These are phyloP conservation scores for Drosophila subsilvestris DNA, from an alignment of 2,888 invertebrate species.

Conservation along the genomic window DNA sequence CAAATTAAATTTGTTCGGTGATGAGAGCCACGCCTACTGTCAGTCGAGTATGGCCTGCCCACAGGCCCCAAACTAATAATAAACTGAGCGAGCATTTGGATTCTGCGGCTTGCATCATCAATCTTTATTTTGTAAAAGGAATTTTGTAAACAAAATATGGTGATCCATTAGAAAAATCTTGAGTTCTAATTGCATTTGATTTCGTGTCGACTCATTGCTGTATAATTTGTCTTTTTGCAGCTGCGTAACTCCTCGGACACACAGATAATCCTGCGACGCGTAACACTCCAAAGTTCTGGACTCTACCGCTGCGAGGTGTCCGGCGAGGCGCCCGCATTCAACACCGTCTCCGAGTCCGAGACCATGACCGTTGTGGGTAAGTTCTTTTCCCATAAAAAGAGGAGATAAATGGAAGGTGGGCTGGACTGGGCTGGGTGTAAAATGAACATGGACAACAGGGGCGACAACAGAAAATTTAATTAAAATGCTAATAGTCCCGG, in stretches of 20 bases:
- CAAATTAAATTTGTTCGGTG: constrained; percentile 62
- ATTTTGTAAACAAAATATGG: constrained; percentile 44
- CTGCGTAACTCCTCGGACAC: constrained; percentile 88
- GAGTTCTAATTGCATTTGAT: constrained; percentile 70
- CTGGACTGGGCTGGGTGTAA: constrained; percentile 3
- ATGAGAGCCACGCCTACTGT: constrained; percentile 23
- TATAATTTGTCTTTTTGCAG: constrained; percentile 83
- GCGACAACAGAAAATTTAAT: constrained; percentile 73
- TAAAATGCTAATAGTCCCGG: constrained; percentile 75
- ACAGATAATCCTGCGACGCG: constrained; percentile 88
- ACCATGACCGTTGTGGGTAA: constrained; percentile 91
- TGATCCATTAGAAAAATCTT: constrained; percentile 52
- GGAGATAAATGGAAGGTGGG: neutral
- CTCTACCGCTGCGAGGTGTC: constrained; percentile 91
- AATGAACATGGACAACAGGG: constrained; percentile 27
- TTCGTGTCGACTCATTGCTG: constrained; percentile 61
- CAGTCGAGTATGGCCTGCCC: neutral
- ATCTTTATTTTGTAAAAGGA: constrained; percentile 69
- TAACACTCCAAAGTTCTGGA: constrained; percentile 89
- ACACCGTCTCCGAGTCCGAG: constrained; percentile 89
- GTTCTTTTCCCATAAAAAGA: constrained; percentile 72
- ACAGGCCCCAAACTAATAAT: constrained; percentile 63
- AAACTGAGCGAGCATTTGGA: constrained; percentile 32
- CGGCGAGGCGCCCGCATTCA: constrained; percentile 91
- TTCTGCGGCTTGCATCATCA: constrained; percentile 59